Conservation (phyloP, 2,113 vertebrate species). For the Sorex fumeus region DNA sequence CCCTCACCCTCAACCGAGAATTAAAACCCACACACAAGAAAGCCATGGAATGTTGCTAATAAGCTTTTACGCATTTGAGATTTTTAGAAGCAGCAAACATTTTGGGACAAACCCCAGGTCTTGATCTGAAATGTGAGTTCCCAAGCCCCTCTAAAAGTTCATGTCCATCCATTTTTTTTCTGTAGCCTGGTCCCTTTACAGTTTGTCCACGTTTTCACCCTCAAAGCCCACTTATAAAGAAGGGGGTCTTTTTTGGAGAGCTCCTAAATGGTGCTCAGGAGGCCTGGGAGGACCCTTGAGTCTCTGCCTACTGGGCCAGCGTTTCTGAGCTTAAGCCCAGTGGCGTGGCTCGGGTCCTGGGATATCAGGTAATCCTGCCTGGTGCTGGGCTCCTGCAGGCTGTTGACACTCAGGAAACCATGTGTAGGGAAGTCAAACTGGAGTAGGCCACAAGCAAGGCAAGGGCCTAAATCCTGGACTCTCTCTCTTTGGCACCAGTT, state of each 20-base stretch:
- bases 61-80: not conserved
- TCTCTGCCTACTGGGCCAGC: too few relatives aligned
- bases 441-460: too few relatives aligned
- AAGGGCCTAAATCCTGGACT: too few relatives aligned
- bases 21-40: not conserved
- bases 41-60: constrained; percentile 3
- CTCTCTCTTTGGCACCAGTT: too few relatives aligned
- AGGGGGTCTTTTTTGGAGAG: not conserved
- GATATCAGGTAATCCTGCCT: too few relatives aligned
- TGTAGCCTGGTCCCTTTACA: not conserved
- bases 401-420: too few relatives aligned
- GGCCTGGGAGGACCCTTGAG: too few relatives aligned
- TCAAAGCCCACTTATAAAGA: not conserved
- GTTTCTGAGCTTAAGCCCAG: too few relatives aligned
- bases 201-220: not conserved
- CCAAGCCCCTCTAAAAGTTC: too few relatives aligned
- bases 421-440: too few relatives aligned
- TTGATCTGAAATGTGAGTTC: constrained; percentile 1
- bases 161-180: not conserved
- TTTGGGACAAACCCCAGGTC: not conserved
- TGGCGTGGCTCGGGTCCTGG: not conserved
- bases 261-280: too few relatives aligned
- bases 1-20: not conserved
- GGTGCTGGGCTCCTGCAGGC: too few relatives aligned
- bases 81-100: constrained; percentile 49